Conservation (phyloP, 2,797 vertebrate genomes). For the Dendrocincla fuliginosa region DNA sequence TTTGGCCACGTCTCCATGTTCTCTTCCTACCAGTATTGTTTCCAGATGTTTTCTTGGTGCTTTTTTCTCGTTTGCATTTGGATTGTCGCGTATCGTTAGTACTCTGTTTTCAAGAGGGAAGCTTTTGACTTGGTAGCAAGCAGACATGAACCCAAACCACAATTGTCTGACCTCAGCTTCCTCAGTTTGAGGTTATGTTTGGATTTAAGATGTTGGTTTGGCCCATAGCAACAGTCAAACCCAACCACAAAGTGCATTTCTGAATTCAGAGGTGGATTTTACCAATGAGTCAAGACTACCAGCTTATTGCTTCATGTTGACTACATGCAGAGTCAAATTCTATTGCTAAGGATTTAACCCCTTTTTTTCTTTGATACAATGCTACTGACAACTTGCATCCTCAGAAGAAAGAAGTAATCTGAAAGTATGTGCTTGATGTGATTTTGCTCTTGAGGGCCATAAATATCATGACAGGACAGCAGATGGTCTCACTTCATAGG, state of each 20-base stretch:
- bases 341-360: not conserved
- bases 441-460: not conserved
- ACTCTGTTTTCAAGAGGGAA: conserved; percentile 8
- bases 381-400: not conserved
- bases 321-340: rapidly evolving
- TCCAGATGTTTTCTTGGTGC: conserved; percentile 67
- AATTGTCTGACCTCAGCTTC: conserved; percentile 50
- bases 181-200: conserved; percentile 18
- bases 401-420: not conserved
- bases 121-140: conserved; percentile 34
- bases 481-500: rapidly evolving
- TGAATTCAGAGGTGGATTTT: not conserved
- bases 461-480: not conserved
- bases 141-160: conserved; percentile 30
- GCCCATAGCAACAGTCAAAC: not conserved
- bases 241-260: not conserved
- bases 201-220: conserved; percentile 32
- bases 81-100: conserved; percentile 15
- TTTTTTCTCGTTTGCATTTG: conserved; percentile 5
- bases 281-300: not conserved
- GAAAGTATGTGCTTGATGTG: not conserved
- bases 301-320: not conserved
- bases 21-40: conserved; percentile 37
- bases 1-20: conserved; percentile 55
- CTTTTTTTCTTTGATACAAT: not conserved